A percentile compares a stretch with the other conserved stretches of the same genome.
Evolutionary conservation across 2,113 vertebrate species (phyloP).

Genomic region (Gymnorhina tibicen): DNA sequence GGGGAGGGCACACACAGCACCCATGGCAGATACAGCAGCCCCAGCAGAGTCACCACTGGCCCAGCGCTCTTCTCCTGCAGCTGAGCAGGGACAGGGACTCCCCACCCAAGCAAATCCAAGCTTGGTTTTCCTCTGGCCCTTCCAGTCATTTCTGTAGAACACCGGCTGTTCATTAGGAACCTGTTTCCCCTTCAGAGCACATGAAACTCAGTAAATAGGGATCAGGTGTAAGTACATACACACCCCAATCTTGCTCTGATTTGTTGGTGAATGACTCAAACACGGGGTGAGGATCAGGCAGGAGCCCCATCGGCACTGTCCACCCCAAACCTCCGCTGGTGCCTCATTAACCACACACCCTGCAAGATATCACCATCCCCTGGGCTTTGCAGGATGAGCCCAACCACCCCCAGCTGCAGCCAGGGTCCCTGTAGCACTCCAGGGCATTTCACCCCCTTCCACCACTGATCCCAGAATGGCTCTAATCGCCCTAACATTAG

Average conservation of each 20-base stretch:
- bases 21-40: background rate
- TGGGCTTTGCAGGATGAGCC: background rate
- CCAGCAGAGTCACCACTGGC: background rate
- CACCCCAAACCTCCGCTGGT: background rate
- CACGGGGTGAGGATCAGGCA: background rate
- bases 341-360: background rate
- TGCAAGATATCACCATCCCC: background rate
- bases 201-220: background rate
- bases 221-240: background rate
- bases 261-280: background rate
- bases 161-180: background rate
- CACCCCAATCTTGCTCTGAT: accelerated
- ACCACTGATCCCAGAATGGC: background rate
- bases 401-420: background rate
- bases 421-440: background rate
- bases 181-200: background rate
- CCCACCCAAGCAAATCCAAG: background rate
- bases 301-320: background rate
- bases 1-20: background rate
- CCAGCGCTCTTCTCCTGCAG: background rate
- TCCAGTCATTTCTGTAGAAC: background rate
- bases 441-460: background rate
- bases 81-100: background rate
- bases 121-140: background rate
- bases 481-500: background rate